A percentile compares a stretch with the other conserved stretches of the same genome.
Conservation (phyloP, 23 tunicate genomes). For the Trididemnum miniatum region DNA sequence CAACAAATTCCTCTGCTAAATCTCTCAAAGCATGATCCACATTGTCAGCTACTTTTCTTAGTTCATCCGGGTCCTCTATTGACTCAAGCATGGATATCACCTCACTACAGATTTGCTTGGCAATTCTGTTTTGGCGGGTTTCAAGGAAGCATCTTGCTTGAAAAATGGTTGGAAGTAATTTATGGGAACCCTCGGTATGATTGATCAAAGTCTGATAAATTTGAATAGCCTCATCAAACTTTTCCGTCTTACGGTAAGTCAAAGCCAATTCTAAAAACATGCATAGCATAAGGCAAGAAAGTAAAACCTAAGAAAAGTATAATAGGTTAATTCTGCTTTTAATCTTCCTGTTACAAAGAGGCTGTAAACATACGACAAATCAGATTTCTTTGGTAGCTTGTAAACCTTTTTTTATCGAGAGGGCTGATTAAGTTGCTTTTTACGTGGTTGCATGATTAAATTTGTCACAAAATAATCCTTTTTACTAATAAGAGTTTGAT, state of each 20-base stretch:
- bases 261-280: slow-evolving; percentile 5
- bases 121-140: background rate
- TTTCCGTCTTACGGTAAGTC: background rate
- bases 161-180: background rate
- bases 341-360: no score
- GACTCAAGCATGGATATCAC: background rate
- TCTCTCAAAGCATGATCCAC: background rate
- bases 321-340: no score
- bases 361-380: no score
- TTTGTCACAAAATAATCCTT: no score
- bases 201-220: background rate
- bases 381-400: no score
- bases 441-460: no score
- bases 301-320: no score
- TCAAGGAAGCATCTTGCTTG: slow-evolving; percentile 2
- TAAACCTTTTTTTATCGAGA: no score
- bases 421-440: no score
- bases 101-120: background rate
- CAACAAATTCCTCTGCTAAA: slow-evolving; percentile 3
- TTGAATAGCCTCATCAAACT: slow-evolving; percentile 17
- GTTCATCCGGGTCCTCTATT: background rate
- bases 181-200: background rate
- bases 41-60: background rate
- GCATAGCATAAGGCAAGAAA: no score
- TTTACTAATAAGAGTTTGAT: no score